These are phyloP conservation scores for Brachionus asplanchnoidis DNA, from an alignment of 1,140 invertebrate genomes.

Conservation along the genomic window DNA sequence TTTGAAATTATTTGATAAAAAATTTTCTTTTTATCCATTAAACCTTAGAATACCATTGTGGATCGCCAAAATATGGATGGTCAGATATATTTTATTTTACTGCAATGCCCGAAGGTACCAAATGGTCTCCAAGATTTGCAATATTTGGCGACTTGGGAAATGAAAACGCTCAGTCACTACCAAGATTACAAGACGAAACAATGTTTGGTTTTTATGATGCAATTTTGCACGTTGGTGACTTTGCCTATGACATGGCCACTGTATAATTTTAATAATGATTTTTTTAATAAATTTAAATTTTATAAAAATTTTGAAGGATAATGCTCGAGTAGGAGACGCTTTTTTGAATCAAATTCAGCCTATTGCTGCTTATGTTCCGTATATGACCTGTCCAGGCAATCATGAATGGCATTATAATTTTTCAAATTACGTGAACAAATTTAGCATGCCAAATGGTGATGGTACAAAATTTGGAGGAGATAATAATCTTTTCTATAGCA, in stretches of 20 bases:
- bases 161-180: conserved; percentile 74
- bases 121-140: conserved; percentile 73
- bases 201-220: conserved; percentile 74
- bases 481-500: conserved; percentile 55
- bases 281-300: neutral
- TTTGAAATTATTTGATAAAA: neutral
- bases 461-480: conserved; percentile 12
- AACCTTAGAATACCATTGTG: conserved; percentile 66
- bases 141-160: conserved; percentile 88
- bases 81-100: conserved; percentile 71
- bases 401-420: conserved; percentile 51
- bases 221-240: conserved; percentile 79
- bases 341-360: conserved; percentile 56
- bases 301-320: conserved; percentile 51
- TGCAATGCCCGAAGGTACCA: conserved; percentile 62
- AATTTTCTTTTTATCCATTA: neutral
- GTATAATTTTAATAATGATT: conserved; percentile 45
- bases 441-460: conserved; percentile 40
- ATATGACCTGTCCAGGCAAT: conserved; percentile 57
- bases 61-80: conserved; percentile 69
- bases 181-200: conserved; percentile 72
- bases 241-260: conserved; percentile 88
- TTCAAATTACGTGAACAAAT: conserved; percentile 42
- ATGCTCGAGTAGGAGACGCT: conserved; percentile 51
- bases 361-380: conserved; percentile 53